These are phyloP conservation scores for Agelastica alni DNA, from an alignment of 2,888 invertebrate species.

Conservation along the genomic window DNA sequence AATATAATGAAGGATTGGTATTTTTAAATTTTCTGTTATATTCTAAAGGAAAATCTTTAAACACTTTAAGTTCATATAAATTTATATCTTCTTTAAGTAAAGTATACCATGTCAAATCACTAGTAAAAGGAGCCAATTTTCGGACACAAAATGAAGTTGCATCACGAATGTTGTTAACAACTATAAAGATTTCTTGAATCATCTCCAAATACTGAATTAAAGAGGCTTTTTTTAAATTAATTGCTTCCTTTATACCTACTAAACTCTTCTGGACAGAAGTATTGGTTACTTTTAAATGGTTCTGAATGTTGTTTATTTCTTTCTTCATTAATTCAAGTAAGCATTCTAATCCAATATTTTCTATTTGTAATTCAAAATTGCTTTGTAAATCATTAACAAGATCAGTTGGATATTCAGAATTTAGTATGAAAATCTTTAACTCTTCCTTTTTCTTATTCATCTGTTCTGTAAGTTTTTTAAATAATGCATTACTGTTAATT, in stretches of 20 bases:
- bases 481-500: conserved; percentile 28
- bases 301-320: conserved; percentile 33
- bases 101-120: conserved; percentile 34
- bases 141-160: conserved; percentile 28
- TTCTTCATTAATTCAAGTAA: conserved; percentile 31
- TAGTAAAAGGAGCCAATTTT: conserved; percentile 32
- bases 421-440: conserved; percentile 17
- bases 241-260: conserved; percentile 30
- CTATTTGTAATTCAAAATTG: conserved; percentile 29
- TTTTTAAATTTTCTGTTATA: conserved; percentile 36
- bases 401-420: conserved; percentile 12
- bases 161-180: conserved; percentile 26
- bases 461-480: conserved; percentile 30
- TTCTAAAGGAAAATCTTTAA: conserved; percentile 38
- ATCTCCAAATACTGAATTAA: conserved; percentile 10
- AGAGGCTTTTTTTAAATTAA: conserved; percentile 28
- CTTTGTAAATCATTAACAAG: conserved; percentile 14
- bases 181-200: conserved; percentile 27
- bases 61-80: conserved; percentile 32
- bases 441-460: conserved; percentile 31
- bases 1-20: conserved; percentile 31
- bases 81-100: conserved; percentile 30
- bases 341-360: conserved; percentile 32
- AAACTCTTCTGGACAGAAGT: conserved; percentile 25
- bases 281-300: conserved; percentile 22